Base-by-base conservation (phyloP, 2,888 invertebrate genomes). In the Xestia ashworthii region DNA sequence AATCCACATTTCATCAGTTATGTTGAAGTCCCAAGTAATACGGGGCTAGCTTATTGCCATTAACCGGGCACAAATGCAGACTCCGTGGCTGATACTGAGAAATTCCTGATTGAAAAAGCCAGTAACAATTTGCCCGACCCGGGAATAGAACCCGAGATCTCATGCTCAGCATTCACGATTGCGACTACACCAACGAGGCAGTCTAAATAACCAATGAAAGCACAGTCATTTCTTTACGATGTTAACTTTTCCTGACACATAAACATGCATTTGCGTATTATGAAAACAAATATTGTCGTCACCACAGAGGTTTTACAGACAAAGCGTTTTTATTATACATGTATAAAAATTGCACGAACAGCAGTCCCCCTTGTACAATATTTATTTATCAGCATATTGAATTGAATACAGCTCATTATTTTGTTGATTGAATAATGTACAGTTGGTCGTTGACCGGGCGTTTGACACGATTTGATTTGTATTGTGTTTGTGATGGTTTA, bases 361-460 rank as follows among this genome's bases (percentile, higher is more conserved):
- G 38, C 71, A 48, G n/a, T 66, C 19, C 53, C 64, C 41, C n/a
- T 60, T 83, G 74, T 72, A 75, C 38, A 66, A 81, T 78, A 83
- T 78, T 71, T 58, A 78, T 72, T 81, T 85, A 89, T 90, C 89
- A 89, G 85, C 85, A 77, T 75, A 88, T 85, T 84, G 71, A 89
- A 91, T 87, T 78, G 60, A 53, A 77, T 62, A 83, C 68, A 78
- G 80, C 74, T 80, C 78, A 79, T 73, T 76, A 77, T 81, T 64
- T 80, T 66, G 74, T 71, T 86, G 80, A 89, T 90, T 87, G 75
- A 90, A 90, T 91, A 86, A 91, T 86, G 65, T 78, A 75, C 85
- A 88, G 90, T 90, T 91, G 92, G 77, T 81, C 76, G 78, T 87
- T 90, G 92, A 90, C 90, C 90, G 82, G 74, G 72, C 75, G 73